Base-by-base conservation (phyloP, 2,888 invertebrate species). In the Mycogona germanica region DNA sequence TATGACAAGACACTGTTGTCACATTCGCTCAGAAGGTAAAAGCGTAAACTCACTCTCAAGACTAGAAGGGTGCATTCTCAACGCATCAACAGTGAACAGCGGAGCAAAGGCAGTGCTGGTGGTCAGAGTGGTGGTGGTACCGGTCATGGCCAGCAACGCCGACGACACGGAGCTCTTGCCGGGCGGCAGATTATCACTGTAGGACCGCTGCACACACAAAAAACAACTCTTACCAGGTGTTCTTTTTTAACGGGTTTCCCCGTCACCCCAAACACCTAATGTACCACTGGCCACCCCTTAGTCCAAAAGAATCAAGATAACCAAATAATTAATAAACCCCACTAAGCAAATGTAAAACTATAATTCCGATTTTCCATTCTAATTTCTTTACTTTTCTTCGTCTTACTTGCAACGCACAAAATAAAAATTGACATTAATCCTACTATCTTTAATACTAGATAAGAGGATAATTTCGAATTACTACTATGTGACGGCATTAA, bases 191-290 rank as follows among this genome's bases (percentile, higher is more conserved):
- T 45, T 45, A 29, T 45, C 45, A 45, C 45, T 45, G n/a, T 45
- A 29, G 2, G 45, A 45, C 17, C 45, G 45, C 45, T 45, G 45
- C 29, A 29, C 26, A 45, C 29, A 45, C 45, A 45, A 45, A 45
- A 38, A 38, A 38, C 21, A 21, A 2, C 21, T 38, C 40, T 3
- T 19, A 38, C 40, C 7, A 21, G 19, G 19, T 4, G 19, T 38
- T 38, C 40, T 21, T 38, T n/a, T n/a, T n/a, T n/a, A n/a, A n/a
- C n/a, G n/a, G n/a, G n/a, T n/a, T n/a, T n/a, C n/a, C n/a, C n/a
- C n/a, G n/a, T n/a, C n/a, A n/a, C n/a, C n/a, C n/a, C n/a, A n/a
- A n/a, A n/a, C n/a, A n/a, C n/a, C n/a, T n/a, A n/a, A n/a, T n/a
- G n/a, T n/a, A n/a, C n/a, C n/a, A n/a, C n/a, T n/a, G n/a, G n/a